Percentiles rank a stretch among this genome's conserved stretches.
Evolutionary conservation across 2,797 vertebrate genomes (phyloP).

Genomic region (Smutsia gigantea): DNA sequence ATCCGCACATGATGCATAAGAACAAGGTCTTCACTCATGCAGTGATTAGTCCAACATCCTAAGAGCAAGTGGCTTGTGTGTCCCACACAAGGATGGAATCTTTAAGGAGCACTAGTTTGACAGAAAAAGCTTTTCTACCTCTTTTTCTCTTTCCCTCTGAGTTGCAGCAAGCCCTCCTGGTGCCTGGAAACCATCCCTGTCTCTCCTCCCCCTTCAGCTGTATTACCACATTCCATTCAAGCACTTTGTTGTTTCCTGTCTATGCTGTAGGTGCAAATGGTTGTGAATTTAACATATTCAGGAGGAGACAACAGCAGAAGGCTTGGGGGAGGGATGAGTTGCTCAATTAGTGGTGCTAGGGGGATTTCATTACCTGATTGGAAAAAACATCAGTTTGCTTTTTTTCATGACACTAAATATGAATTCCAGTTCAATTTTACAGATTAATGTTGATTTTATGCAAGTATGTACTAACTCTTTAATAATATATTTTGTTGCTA

Average conservation of each 20-base stretch:
- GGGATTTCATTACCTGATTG: not conserved
- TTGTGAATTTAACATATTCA: slow-evolving; percentile 14
- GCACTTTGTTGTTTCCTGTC: not conserved
- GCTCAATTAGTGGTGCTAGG: not conserved
- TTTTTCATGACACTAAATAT: not conserved
- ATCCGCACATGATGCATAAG: not conserved
- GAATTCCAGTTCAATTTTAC: slow-evolving; percentile 42
- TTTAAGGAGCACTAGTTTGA: slow-evolving; percentile 9
- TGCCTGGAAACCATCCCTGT: not conserved
- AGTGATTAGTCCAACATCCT: not conserved
- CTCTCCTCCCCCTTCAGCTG: not conserved
- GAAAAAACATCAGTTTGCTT: slow-evolving; percentile 39
- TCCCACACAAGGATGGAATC: not conserved
- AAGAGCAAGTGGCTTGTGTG: not conserved
- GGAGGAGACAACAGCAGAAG: not conserved
- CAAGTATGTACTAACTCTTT: not conserved
- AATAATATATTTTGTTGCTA: slow-evolving; percentile 23
- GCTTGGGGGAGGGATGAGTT: not conserved
- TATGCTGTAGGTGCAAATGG: slow-evolving; percentile 28
- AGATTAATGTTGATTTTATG: slow-evolving; percentile 22
- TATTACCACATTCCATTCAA: slow-evolving; percentile 31
- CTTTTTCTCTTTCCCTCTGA: not conserved
- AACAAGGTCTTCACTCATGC: not conserved
- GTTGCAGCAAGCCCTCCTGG: not conserved
- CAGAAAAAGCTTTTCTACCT: not conserved